Conservation (phyloP, 2,113 vertebrate genomes). For the Tupaia tana region DNA sequence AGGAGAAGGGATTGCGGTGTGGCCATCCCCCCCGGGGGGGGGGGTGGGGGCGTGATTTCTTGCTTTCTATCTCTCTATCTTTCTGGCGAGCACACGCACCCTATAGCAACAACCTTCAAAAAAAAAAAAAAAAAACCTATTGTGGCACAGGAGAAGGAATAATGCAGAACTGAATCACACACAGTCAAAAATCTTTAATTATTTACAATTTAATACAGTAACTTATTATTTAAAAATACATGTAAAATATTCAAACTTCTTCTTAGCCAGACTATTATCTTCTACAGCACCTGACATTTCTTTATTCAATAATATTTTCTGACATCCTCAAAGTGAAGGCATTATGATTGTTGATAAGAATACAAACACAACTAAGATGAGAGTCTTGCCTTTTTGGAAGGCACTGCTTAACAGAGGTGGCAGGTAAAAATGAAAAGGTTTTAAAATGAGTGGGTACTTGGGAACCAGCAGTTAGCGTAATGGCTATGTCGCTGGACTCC, state of each 20-base stretch:
- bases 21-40: too few species aligned
- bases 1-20: too few species aligned
- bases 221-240: background rate
- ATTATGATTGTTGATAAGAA: slow-evolving; percentile 23
- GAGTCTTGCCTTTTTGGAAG: background rate
- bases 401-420: background rate
- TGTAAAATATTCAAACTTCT: background rate
- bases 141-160: background rate
- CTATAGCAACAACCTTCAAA: too few species aligned
- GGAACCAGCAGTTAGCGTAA: too few species aligned
- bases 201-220: background rate
- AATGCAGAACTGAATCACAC: background rate
- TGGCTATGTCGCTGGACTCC: too few species aligned
- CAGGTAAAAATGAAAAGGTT: background rate
- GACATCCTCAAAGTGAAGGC: background rate
- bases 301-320: slow-evolving; percentile 30
- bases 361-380: slow-evolving; percentile 7
- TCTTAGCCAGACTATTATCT: background rate
- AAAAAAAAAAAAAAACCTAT: background rate
- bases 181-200: background rate
- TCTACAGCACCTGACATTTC: background rate
- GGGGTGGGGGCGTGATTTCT: too few species aligned
- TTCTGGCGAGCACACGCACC: too few species aligned
- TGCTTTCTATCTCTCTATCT: too few species aligned
- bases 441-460: background rate